A percentile compares a stretch with the other conserved stretches of the same genome.
Conservation (phyloP, 2,113 vertebrate species). For the Anarhynchus alexandrinus region DNA sequence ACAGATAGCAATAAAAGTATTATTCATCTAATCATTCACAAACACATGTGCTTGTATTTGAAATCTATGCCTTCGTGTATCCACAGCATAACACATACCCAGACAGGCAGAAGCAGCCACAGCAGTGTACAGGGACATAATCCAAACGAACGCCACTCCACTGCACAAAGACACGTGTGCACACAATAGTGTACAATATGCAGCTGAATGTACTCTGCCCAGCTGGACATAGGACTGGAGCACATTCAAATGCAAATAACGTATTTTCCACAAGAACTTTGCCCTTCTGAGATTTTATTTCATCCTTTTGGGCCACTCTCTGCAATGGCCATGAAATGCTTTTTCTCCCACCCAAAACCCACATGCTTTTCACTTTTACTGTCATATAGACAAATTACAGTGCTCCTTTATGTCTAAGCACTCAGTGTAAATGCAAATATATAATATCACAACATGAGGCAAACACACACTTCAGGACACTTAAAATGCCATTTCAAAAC, state of each 20-base stretch:
- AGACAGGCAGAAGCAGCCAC: background rate
- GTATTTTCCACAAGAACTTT: background rate
- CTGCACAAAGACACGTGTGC: background rate
- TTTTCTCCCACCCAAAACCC: background rate
- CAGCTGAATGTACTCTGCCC: background rate
- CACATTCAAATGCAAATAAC: conserved; percentile 55
- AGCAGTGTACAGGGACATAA: background rate
- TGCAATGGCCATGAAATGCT: background rate
- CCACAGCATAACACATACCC: background rate
- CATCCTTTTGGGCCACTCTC: background rate
- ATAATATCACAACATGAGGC: background rate
- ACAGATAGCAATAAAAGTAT: conserved; percentile 67
- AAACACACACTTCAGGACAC: background rate
- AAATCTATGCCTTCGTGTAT: background rate
- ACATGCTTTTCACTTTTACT: background rate
- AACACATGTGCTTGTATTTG: conserved; percentile 56
- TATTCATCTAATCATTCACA: conserved; percentile 69
- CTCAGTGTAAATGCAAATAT: background rate
- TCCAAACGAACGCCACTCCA: background rate
- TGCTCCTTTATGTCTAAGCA: background rate
- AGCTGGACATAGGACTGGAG: background rate
- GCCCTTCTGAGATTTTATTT: background rate
- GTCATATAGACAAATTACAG: background rate
- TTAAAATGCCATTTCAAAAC: background rate
- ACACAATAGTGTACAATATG: background rate